Base-by-base conservation (phyloP, 2,888 invertebrate genomes). In the Hyles lineata region DNA sequence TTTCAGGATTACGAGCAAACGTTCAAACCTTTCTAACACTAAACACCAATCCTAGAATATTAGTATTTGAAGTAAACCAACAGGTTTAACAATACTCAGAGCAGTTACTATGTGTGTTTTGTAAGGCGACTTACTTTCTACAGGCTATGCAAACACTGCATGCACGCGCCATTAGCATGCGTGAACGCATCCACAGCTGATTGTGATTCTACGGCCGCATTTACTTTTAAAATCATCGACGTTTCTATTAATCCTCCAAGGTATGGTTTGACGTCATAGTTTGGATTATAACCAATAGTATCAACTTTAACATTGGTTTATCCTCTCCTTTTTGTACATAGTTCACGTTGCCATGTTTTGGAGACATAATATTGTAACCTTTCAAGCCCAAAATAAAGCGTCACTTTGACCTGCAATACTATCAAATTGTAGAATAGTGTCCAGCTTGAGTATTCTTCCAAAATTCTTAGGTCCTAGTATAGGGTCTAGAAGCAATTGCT, bases 91-190 rank as follows among this genome's bases (percentile, higher is more conserved):
- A 35, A 72, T 58, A 25, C 55, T 58, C 67, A 23, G 17, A 43
- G 43, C 63, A 67, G 67, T 67, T 50, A 67, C 67, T 43, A 17
- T 4, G 23, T 15, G 62, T 29, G 74, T 81, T 77, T 78, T 80
- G 77, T 77, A 78, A 79, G 78, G 76, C 78, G 80, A 80, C 82
- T 83, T 84, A 86, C 90, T 90, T 90, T 90, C 90, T 88, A 89
- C 80, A 73, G 78, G 74, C 83, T 85, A 82, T 82, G 86, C 84
- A 87, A 86, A 87, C 83, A 83, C 75, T 80, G 81, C 83, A 79
- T 86, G 35, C 76, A 72, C 72, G 75, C 76, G 69, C 70, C 71
- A 71, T 74, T 76, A 75, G 70, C 71, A 59, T 76, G 74, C 74
- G 74, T 80, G 43, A 43, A 15, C 43, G 70, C 59, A 73, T 73